A percentile compares a stretch with the other conserved stretches of the same genome.
These are phyloP conservation scores for Melanerpes formicivorus DNA, from an alignment of 2,113 vertebrate genomes.

Conservation along the genomic window DNA sequence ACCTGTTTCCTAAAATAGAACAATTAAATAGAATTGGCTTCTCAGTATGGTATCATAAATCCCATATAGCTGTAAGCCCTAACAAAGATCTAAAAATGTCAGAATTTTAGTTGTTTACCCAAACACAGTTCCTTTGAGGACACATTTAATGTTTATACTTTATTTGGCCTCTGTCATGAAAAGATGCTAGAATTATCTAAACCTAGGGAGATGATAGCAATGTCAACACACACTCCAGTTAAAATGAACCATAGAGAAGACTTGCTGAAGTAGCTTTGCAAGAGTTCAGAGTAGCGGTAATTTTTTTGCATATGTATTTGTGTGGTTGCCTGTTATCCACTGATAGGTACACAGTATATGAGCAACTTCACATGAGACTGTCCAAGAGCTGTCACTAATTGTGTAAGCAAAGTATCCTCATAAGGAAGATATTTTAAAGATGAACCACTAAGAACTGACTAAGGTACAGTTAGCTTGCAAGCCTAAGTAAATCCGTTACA, in stretches of 20 bases:
- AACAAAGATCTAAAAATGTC: neutral
- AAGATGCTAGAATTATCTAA: neutral
- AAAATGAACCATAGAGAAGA: neutral
- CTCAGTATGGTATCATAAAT: neutral
- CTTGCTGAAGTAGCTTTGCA: neutral
- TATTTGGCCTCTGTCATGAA: neutral
- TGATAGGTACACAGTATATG: neutral
- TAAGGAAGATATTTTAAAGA: neutral
- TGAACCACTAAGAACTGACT: neutral
- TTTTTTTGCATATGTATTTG: neutral
- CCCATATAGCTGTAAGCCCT: neutral
- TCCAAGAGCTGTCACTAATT: neutral
- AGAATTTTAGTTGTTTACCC: neutral
- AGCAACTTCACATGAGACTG: neutral
- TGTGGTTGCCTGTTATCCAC: neutral
- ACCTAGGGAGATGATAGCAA: neutral
- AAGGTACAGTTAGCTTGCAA: neutral
- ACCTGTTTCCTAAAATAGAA: neutral
- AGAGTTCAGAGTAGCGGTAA: neutral
- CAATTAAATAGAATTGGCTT: neutral
- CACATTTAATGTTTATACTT: neutral
- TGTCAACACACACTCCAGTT: neutral
- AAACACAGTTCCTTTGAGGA: neutral
- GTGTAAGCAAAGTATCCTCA: neutral
- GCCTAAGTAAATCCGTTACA: neutral